Percentiles rank a stretch among this genome's conserved stretches.
phyloP scores from a whole-genome alignment of 2,888 invertebrate genomes.

The Teleogryllus oceanicus region DNA sequence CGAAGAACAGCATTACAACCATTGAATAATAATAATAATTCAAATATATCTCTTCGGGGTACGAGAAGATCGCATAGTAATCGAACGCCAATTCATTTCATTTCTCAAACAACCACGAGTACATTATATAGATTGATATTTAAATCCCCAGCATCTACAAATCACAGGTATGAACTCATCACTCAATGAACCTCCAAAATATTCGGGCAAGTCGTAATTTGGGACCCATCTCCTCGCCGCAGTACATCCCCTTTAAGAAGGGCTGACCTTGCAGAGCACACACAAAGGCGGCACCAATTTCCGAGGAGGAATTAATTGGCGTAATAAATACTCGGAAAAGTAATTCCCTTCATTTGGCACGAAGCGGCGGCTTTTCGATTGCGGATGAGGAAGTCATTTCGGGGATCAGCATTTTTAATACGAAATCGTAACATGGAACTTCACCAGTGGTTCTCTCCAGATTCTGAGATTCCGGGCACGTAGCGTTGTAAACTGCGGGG shows the following conservation, averaged over 20 bases:
- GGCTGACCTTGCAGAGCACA: neutral
- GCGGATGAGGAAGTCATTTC: slow-evolving; percentile 5
- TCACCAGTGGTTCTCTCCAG: neutral
- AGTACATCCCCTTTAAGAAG: neutral
- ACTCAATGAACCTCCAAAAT: too few relatives aligned
- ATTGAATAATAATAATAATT: too few relatives aligned
- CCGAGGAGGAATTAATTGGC: neutral
- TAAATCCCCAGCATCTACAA: too few relatives aligned
- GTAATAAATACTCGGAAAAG: neutral
- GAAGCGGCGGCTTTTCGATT: neutral
- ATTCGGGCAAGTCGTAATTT: too few relatives aligned
- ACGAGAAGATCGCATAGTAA: too few relatives aligned
- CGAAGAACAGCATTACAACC: too few relatives aligned
- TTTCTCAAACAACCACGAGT: too few relatives aligned
- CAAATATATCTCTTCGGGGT: too few relatives aligned
- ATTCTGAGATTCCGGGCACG: neutral
- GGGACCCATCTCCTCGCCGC: too few relatives aligned
- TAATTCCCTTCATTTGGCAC: neutral
- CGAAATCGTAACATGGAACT: neutral
- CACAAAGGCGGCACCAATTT: neutral
- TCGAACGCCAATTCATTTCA: too few relatives aligned
- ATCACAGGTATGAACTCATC: too few relatives aligned
- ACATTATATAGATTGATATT: too few relatives aligned
- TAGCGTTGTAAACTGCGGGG: neutral
- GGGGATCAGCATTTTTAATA: neutral